Conservation (phyloP, 2,113 vertebrate genomes). For the Ictidomys tridecemlineatus region DNA sequence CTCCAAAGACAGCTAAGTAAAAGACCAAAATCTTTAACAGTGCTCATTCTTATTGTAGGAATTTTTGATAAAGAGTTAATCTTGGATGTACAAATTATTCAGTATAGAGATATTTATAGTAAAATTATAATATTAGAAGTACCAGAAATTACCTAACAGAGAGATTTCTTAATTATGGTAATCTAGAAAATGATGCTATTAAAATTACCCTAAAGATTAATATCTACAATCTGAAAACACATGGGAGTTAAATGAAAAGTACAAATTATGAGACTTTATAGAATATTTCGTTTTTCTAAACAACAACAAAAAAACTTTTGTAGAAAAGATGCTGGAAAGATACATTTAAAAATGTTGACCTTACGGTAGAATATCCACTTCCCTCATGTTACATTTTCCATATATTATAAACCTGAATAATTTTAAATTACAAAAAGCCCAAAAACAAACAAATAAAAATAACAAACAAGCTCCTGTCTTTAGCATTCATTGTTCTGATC, state of each 20-base stretch:
- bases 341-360: not conserved
- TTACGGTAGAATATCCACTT: not conserved
- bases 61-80: slow-evolving; percentile 4
- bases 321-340: not conserved
- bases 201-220: slow-evolving; percentile 36
- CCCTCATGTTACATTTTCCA: not conserved
- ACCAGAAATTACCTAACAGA: slow-evolving; percentile 1
- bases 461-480: too few relatives aligned
- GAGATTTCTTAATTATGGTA: not conserved
- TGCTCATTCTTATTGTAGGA: not conserved
- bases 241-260: slow-evolving; percentile 24
- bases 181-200: not conserved
- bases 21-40: not conserved
- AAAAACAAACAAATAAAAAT: not conserved
- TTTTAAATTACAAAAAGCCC: slow-evolving; percentile 26
- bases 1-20: not conserved
- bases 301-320: not conserved
- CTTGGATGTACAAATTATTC: not conserved
- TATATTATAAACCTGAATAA: not conserved
- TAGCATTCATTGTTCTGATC: not conserved
- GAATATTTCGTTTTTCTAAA: not conserved
- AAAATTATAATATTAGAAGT: not conserved
- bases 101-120: not conserved
- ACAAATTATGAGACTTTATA: not conserved
- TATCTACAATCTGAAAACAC: not conserved